These are phyloP conservation scores for Grallaria varia DNA, from an alignment of 2,113 vertebrate species.

Conservation along the genomic window DNA sequence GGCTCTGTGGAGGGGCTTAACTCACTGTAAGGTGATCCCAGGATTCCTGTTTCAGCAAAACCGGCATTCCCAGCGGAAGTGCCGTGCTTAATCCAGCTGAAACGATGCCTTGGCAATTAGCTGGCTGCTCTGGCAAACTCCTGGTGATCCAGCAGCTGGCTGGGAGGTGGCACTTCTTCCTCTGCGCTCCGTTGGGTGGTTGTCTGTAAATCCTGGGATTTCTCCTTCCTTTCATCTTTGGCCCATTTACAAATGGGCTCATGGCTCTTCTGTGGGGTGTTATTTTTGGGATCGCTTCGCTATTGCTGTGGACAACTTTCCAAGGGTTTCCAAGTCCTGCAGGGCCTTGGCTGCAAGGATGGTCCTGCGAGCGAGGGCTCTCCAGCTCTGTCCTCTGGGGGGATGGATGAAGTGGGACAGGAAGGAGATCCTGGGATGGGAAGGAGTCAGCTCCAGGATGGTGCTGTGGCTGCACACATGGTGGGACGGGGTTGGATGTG, in stretches of 20 bases:
- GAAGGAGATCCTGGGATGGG: rapidly evolving
- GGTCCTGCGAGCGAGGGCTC: not conserved
- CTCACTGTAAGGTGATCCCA: not conserved
- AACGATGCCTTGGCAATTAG: not conserved
- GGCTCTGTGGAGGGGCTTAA: not conserved
- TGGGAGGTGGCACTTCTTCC: not conserved
- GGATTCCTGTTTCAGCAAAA: slow-evolving; percentile 26
- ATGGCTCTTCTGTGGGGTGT: rapidly evolving
- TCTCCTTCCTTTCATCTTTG: not conserved
- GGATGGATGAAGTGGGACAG: rapidly evolving
- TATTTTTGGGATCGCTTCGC: not conserved
- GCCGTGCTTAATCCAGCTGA: not conserved
- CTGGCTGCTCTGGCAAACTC: not conserved
- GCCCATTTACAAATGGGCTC: rapidly evolving
- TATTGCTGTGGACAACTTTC: not conserved
- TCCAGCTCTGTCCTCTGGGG: not conserved
- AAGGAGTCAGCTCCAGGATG: not conserved
- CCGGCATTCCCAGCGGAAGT: not conserved
- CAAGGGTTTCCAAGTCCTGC: not conserved
- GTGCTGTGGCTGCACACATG: rapidly evolving
- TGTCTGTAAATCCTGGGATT: not conserved
- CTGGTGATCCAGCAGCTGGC: not conserved
- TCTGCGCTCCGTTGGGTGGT: rapidly evolving
- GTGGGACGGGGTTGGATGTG: not conserved
- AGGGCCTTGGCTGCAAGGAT: not conserved